These are phyloP conservation scores for Tichodroma muraria DNA, from an alignment of 2,113 vertebrate genomes.

Conservation along the genomic window DNA sequence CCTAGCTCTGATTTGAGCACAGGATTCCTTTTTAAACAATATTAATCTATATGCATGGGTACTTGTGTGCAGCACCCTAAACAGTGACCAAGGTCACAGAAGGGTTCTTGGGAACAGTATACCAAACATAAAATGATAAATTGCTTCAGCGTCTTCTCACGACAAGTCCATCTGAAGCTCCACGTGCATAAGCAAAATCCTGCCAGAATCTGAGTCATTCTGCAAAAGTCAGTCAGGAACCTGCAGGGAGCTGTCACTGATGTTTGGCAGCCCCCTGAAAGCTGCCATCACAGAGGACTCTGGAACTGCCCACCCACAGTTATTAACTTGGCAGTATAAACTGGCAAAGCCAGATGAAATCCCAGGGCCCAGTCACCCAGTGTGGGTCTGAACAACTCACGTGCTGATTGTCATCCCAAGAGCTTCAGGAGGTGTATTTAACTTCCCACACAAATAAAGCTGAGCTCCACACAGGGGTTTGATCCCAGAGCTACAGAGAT, in stretches of 20 bases:
- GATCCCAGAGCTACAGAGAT: background rate
- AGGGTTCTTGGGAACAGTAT: background rate
- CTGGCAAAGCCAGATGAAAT: background rate
- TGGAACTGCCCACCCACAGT: background rate
- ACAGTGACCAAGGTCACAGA: accelerated
- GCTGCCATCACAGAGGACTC: background rate
- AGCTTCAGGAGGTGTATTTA: background rate
- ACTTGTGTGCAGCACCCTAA: background rate
- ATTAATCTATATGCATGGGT: background rate
- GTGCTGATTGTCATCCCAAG: background rate
- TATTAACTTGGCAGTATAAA: background rate
- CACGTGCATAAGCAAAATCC: background rate
- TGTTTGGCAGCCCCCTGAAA: background rate
- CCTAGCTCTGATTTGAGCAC: background rate
- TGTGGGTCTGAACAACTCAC: background rate
- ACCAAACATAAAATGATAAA: background rate
- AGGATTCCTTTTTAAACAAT: background rate
- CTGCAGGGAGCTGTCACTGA: background rate
- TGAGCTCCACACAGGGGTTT: background rate
- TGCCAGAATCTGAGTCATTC: background rate
- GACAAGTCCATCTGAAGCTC: background rate
- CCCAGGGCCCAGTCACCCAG: background rate
- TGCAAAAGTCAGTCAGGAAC: background rate
- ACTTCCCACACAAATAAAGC: background rate
- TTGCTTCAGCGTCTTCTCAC: background rate